phyloP scores from a whole-genome alignment of 2,797 vertebrate species.

The Apodemus agrarius region DNA sequence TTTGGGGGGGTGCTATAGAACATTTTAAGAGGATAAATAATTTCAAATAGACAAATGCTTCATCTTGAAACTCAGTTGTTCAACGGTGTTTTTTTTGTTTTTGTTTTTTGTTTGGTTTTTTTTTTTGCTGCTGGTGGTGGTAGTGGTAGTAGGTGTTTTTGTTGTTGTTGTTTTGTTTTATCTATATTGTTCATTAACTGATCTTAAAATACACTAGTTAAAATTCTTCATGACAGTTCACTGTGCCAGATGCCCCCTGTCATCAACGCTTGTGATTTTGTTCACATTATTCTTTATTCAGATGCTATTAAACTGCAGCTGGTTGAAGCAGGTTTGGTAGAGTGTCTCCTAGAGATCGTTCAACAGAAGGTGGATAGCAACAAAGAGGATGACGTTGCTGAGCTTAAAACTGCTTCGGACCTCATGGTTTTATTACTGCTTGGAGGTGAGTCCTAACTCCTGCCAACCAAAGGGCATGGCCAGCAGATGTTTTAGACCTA shows the following conservation, averaged over 20 bases:
- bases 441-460: constrained; percentile 90
- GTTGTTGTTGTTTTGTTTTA: neutral
- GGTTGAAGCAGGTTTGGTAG: constrained; percentile 97
- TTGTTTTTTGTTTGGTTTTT: neutral
- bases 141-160: neutral
- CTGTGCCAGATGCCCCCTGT: neutral
- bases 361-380: constrained; percentile 96
- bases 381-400: constrained; percentile 95
- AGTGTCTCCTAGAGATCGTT: constrained; percentile 97
- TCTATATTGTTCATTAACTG: neutral
- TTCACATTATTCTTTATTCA: constrained; percentile 80
- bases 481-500: neutral
- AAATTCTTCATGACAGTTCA: neutral
- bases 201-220: neutral
- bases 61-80: too few species aligned
- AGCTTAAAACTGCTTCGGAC: constrained; percentile 98
- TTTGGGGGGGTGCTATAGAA: neutral
- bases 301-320: constrained; percentile 98
- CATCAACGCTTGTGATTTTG: constrained; percentile 49
- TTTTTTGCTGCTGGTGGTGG: too few species aligned
- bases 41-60: constrained; percentile 31
- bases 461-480: neutral
- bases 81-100: too few species aligned
- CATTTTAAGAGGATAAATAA: constrained; percentile 8
- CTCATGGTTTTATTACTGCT: constrained; percentile 98